Percentiles rank a stretch among this genome's conserved stretches.
Evolutionary conservation across 2,888 invertebrate species (phyloP).

Genomic region (Lissonota sp.): DNA sequence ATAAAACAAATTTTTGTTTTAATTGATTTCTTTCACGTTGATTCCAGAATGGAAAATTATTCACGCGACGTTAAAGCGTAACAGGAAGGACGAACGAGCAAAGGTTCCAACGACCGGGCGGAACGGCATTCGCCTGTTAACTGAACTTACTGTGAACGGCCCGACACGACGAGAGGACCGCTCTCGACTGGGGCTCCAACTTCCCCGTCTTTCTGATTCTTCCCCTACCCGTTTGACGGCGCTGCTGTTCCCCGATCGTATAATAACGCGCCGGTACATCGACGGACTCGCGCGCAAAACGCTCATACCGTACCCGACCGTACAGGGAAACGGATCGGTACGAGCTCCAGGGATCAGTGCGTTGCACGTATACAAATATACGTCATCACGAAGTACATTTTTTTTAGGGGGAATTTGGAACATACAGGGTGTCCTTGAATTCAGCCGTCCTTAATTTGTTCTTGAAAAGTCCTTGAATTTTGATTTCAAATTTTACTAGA

Average conservation of each 20-base stretch:
- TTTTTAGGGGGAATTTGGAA: too few relatives aligned
- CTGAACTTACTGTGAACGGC: too few relatives aligned
- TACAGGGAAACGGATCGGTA: conserved; percentile 35
- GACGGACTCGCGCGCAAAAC: conserved; percentile 35
- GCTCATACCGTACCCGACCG: conserved; percentile 27
- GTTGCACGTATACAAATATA: too few relatives aligned
- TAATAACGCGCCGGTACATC: conserved; percentile 65
- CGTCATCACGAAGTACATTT: too few relatives aligned
- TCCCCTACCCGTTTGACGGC: conserved; percentile 57
- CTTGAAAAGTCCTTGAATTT: too few relatives aligned
- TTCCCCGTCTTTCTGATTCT: conserved; percentile 68
- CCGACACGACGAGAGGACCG: conserved; percentile 80
- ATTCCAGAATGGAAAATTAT: too few relatives aligned
- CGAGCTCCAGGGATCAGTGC: conserved; percentile 7
- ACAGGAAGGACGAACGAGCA: conserved; percentile 31
- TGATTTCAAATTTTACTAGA: too few relatives aligned
- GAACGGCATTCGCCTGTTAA: conserved; percentile 80
- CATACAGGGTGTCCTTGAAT: too few relatives aligned
- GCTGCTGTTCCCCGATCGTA: conserved; percentile 66
- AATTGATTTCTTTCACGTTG: too few relatives aligned
- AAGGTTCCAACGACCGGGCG: conserved; percentile 73
- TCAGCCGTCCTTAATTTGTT: too few relatives aligned
- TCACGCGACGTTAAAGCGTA: background rate
- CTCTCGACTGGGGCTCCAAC: conserved; percentile 75
- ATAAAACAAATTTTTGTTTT: background rate